These are phyloP conservation scores for Thunnus maccoyii DNA, from an alignment of 2,113 vertebrate species.

Conservation along the genomic window DNA sequence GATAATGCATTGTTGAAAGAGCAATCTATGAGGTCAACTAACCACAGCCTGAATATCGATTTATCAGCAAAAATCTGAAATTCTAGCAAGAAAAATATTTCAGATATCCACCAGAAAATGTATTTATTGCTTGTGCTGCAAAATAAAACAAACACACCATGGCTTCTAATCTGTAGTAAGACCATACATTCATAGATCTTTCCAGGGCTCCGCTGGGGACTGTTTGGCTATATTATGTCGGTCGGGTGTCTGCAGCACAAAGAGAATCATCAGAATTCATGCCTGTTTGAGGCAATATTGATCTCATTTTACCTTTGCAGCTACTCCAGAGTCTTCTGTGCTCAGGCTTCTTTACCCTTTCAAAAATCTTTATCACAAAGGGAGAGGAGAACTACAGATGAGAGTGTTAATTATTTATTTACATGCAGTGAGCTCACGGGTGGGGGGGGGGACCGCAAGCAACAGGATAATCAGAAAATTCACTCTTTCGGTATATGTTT, in stretches of 20 bases:
- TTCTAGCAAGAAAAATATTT: not conserved
- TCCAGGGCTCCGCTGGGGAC: not conserved
- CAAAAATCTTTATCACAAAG: constrained; percentile 16
- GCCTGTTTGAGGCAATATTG: constrained; percentile 50
- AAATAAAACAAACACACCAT: not conserved
- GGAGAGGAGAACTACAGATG: constrained; percentile 49
- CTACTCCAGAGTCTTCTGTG: constrained; percentile 24
- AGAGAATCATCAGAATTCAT: constrained; percentile 45
- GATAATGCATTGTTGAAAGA: not conserved
- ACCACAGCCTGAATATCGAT: not conserved
- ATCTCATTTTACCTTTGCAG: constrained; percentile 42
- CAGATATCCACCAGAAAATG: not conserved
- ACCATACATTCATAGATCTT: not conserved
- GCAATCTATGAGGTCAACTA: not conserved
- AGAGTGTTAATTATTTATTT: constrained; percentile 75
- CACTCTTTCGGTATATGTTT: not conserved
- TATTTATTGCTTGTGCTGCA: not conserved
- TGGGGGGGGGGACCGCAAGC: not conserved
- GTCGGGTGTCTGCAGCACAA: constrained; percentile 32
- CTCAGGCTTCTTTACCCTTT: constrained; percentile 38
- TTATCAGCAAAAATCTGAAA: not conserved
- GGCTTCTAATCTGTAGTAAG: not conserved
- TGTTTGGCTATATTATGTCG: constrained; percentile 12
- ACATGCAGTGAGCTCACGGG: constrained; percentile 4
- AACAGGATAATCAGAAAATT: not conserved